These are phyloP conservation scores for Gallinago solitaria DNA, from an alignment of 2,797 vertebrate genomes.

Conservation along the genomic window DNA sequence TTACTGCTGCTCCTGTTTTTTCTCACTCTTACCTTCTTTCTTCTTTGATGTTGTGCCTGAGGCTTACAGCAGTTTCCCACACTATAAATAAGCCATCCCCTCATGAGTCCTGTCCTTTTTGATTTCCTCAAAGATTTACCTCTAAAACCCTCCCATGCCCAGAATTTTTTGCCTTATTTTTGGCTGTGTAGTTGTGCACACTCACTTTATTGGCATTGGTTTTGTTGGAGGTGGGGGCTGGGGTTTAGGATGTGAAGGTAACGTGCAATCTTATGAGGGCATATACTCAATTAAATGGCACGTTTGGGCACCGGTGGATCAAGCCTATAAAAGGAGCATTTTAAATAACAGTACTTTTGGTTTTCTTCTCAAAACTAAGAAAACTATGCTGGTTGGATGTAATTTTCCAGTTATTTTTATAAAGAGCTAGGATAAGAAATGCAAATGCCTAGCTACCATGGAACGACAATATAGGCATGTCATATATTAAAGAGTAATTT, in stretches of 20 bases:
- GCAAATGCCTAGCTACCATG: background rate
- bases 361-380: background rate
- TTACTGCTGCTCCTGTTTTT: constrained; percentile 48
- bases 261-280: background rate
- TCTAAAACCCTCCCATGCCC: background rate
- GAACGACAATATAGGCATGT: background rate
- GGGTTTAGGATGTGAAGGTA: background rate
- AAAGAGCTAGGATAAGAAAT: background rate
- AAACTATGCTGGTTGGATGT: background rate
- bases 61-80: constrained; percentile 47
- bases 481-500: background rate
- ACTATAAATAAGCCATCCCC: background rate
- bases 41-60: constrained; percentile 51
- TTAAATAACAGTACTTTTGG: background rate
- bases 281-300: background rate
- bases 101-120: background rate
- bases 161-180: background rate
- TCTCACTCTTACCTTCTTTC: constrained; percentile 39
- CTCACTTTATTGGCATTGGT: background rate
- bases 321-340: background rate
- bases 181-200: background rate
- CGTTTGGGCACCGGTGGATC: background rate
- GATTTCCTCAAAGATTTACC: constrained; percentile 17
- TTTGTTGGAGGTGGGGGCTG: background rate
- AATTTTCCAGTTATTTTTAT: background rate